phyloP scores from a whole-genome alignment of 1,140 invertebrate species.

The Microvelia longipes region DNA sequence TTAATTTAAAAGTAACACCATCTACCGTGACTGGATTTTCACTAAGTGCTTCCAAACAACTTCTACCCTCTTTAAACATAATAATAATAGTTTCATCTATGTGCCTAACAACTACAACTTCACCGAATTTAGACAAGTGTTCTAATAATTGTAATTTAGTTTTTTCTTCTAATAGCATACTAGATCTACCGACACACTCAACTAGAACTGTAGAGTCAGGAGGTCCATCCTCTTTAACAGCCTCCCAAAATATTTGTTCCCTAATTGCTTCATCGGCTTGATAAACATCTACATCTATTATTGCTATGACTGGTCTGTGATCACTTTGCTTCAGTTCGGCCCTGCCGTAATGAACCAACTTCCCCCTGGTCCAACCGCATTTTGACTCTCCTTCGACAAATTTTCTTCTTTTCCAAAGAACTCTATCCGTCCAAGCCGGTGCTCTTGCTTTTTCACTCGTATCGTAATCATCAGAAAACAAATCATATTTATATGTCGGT shows the following conservation, averaged over 20 bases:
- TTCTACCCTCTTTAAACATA: constrained; percentile 72
- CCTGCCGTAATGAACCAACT: constrained; percentile 73
- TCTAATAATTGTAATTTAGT: constrained; percentile 54
- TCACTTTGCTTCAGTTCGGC: constrained; percentile 96
- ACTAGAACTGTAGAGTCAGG: constrained; percentile 82
- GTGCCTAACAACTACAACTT: constrained; percentile 79
- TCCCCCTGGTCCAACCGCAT: constrained; percentile 43
- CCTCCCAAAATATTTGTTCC: constrained; percentile 61
- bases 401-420: constrained; percentile 77
- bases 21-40: constrained; percentile 22
- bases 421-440: constrained; percentile 95
- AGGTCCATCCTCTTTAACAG: constrained; percentile 76
- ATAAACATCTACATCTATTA: constrained; percentile 74
- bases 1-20: constrained; percentile 8
- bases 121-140: constrained; percentile 59
- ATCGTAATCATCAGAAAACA: constrained; percentile 98
- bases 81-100: constrained; percentile 78
- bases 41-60: constrained; percentile 56
- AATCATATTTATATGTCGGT: constrained; percentile 98
- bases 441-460: constrained; percentile 94
- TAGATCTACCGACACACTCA: constrained; percentile 20
- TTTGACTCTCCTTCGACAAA: constrained; percentile 34
- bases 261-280: constrained; percentile 58
- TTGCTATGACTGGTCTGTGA: constrained; percentile 82
- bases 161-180: constrained; percentile 41